Percentiles rank a stretch among this genome's conserved stretches.
These are phyloP conservation scores for Edolisoma coerulescens DNA, from an alignment of 2,113 vertebrate species.

Conservation along the genomic window DNA sequence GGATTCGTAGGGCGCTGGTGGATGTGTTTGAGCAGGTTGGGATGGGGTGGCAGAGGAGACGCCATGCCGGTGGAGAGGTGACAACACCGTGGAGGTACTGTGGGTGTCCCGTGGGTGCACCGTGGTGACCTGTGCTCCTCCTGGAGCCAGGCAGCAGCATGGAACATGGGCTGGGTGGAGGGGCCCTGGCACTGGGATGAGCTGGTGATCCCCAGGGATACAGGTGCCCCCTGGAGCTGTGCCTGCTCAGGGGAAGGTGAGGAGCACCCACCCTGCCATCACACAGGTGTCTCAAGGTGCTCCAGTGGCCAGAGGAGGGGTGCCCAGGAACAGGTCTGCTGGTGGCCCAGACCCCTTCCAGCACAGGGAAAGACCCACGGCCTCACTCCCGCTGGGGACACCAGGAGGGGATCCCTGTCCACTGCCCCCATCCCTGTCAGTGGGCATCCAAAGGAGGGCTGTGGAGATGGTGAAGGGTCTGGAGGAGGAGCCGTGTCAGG, in stretches of 20 bases:
- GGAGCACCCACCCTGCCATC: neutral
- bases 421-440: rapidly evolving
- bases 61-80: neutral
- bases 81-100: rapidly evolving
- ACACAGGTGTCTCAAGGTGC: rapidly evolving
- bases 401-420: neutral
- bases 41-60: neutral
- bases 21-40: neutral
- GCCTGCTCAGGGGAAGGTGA: neutral
- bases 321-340: neutral
- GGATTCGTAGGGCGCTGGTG: neutral
- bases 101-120: neutral
- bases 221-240: neutral
- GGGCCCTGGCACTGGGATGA: neutral
- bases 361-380: rapidly evolving
- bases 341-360: neutral
- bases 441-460: neutral
- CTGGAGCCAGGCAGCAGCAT: neutral
- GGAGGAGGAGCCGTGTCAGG: neutral
- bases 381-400: neutral
- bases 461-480: neutral
- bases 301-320: rapidly evolving
- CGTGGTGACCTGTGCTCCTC: neutral
- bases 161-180: neutral
- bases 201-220: neutral